These are phyloP conservation scores for Epinotia bilunana DNA, from an alignment of 2,888 invertebrate species.

Conservation along the genomic window DNA sequence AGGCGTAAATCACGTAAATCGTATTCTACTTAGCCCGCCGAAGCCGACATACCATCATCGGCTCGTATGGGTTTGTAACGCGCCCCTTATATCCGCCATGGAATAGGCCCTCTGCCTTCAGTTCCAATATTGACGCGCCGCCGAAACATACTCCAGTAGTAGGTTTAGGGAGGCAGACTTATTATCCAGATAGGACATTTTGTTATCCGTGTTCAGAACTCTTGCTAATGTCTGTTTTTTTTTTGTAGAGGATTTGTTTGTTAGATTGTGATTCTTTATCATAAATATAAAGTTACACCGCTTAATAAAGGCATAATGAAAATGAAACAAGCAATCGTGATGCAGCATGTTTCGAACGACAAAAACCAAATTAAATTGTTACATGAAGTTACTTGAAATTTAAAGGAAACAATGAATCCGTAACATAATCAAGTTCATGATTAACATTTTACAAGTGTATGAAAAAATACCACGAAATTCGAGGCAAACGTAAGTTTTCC, in stretches of 20 bases:
- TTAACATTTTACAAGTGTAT: background rate
- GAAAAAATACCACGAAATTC: background rate
- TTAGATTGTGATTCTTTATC: too few relatives aligned
- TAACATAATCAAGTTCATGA: background rate
- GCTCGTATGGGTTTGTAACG: constrained; percentile 70
- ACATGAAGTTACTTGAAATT: too few relatives aligned
- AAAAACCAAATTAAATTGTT: background rate
- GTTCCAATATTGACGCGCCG: constrained; percentile 64
- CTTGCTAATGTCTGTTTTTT: background rate
- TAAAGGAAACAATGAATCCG: background rate
- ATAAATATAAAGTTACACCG: too few relatives aligned
- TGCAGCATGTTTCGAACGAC: background rate
- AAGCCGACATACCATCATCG: constrained; percentile 71
- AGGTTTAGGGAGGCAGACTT: constrained; percentile 27
- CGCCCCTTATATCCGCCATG: constrained; percentile 76
- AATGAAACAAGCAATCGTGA: background rate
- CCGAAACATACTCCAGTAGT: constrained; percentile 49
- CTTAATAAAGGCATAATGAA: too few relatives aligned
- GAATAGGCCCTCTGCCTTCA: constrained; percentile 74
- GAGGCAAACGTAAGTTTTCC: background rate
- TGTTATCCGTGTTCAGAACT: constrained; percentile 12
- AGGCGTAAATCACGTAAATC: constrained; percentile 71
- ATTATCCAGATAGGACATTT: constrained; percentile 14
- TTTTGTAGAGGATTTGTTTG: background rate
- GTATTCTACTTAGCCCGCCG: constrained; percentile 66